A percentile compares a stretch with the other conserved stretches of the same genome.
phyloP scores from a whole-genome alignment of 2,113 vertebrate genomes.

The Neolamprologus sp. region DNA sequence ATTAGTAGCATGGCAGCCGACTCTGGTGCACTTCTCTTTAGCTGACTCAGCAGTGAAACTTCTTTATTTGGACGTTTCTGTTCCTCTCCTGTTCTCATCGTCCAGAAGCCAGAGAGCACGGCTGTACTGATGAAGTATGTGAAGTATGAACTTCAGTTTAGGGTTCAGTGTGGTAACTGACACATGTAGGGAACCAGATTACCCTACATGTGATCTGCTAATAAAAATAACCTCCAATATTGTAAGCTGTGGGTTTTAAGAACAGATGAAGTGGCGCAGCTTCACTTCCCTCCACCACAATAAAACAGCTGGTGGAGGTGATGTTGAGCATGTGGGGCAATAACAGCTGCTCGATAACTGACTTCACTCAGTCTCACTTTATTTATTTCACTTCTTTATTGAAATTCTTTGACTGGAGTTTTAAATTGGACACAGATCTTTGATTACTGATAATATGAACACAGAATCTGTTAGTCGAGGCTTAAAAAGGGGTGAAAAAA shows the following conservation, averaged over 20 bases:
- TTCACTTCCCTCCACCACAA: not conserved
- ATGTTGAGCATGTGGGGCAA: not conserved
- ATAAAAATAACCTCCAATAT: no score
- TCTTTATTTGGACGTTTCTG: not conserved
- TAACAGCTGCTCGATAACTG: not conserved
- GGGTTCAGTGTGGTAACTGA: not conserved
- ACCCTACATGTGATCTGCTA: no score
- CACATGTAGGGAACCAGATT: no score
- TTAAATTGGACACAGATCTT: fast-evolving
- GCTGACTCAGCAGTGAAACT: not conserved
- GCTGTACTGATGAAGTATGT: not conserved
- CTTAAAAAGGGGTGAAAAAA: not conserved
- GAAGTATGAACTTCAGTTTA: not conserved
- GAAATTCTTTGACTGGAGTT: fast-evolving
- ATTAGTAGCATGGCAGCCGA: not conserved
- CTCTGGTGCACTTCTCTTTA: fast-evolving
- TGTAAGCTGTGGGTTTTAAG: not conserved
- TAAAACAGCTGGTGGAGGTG: not conserved
- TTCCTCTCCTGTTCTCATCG: not conserved
- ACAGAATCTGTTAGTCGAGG: not conserved
- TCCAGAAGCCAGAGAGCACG: fast-evolving
- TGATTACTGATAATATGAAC: fast-evolving
- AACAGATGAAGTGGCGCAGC: fast-evolving
- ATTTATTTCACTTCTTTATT: not conserved
- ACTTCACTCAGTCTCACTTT: not conserved